Conservation (phyloP, 2,797 vertebrate genomes). For the Xiphophorus birchmanni region DNA sequence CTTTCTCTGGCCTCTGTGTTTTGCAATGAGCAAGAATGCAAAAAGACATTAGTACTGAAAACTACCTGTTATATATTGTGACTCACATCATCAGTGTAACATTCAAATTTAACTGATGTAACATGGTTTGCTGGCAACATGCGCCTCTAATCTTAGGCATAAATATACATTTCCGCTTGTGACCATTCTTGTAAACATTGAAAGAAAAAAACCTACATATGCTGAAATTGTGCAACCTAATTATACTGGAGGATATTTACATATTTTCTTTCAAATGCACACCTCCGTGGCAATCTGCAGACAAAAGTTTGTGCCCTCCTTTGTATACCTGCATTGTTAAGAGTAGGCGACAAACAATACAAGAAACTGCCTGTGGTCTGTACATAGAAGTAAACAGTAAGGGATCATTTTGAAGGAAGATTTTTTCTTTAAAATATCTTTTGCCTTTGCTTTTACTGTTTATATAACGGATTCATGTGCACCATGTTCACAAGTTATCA, state of each 20-base stretch:
- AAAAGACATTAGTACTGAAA: background rate
- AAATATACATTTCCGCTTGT: background rate
- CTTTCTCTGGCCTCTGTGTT: background rate
- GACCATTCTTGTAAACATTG: background rate
- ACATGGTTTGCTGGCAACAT: background rate
- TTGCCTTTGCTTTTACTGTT: background rate
- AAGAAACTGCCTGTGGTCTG: slow-evolving; percentile 71
- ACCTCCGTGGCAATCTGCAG: slow-evolving; percentile 42
- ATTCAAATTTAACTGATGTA: background rate
- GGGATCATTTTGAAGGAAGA: slow-evolving; percentile 60
- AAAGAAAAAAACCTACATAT: slow-evolving; percentile 28
- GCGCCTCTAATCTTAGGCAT: background rate
- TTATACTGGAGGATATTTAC: slow-evolving; percentile 53
- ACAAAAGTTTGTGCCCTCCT: slow-evolving; percentile 48
- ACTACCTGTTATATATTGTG: background rate
- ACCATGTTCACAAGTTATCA: background rate
- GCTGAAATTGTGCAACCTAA: slow-evolving; percentile 26
- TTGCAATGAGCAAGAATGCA: background rate
- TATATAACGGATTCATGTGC: slow-evolving; percentile 2
- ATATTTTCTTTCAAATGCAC: slow-evolving; percentile 65
- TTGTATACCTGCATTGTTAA: slow-evolving; percentile 62
- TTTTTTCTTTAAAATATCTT: no score
- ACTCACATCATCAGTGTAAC: background rate
- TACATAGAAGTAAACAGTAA: slow-evolving; percentile 69
- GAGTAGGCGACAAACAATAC: slow-evolving; percentile 63